phyloP scores from a whole-genome alignment of 2,113 vertebrate species.

The Recurvirostra avosetta region DNA sequence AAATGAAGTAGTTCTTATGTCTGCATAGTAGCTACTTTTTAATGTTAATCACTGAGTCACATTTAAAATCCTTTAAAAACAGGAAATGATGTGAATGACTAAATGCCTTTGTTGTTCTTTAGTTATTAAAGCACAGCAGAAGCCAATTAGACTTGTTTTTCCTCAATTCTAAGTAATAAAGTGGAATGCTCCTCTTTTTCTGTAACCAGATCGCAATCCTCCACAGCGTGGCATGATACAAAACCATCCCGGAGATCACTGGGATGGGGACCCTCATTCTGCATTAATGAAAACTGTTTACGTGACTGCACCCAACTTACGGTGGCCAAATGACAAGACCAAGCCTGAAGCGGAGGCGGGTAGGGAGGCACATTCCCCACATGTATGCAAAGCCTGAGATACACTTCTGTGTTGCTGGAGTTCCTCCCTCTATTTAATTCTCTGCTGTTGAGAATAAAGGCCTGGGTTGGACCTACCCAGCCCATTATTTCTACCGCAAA shows the following conservation, averaged over 20 bases:
- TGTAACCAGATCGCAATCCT: background rate
- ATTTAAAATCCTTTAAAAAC: conserved; percentile 61
- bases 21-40: conserved; percentile 46
- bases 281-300: background rate
- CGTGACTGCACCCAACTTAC: background rate
- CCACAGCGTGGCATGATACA: background rate
- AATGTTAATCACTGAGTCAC: conserved; percentile 53
- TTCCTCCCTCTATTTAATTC: background rate
- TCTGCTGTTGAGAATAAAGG: background rate
- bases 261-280: background rate
- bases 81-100: conserved; percentile 58
- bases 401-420: background rate
- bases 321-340: background rate
- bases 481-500: background rate
- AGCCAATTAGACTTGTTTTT: conserved; percentile 61
- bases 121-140: conserved; percentile 65
- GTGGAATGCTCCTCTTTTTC: background rate
- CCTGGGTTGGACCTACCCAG: background rate
- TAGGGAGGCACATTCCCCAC: background rate
- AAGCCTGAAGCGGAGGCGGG: background rate
- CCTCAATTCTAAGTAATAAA: conserved; percentile 51
- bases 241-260: background rate
- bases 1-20: conserved; percentile 59
- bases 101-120: conserved; percentile 62
- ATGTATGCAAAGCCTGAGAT: background rate